These are phyloP conservation scores for Tinea pellionella DNA, from an alignment of 2,888 invertebrate genomes.

Conservation along the genomic window DNA sequence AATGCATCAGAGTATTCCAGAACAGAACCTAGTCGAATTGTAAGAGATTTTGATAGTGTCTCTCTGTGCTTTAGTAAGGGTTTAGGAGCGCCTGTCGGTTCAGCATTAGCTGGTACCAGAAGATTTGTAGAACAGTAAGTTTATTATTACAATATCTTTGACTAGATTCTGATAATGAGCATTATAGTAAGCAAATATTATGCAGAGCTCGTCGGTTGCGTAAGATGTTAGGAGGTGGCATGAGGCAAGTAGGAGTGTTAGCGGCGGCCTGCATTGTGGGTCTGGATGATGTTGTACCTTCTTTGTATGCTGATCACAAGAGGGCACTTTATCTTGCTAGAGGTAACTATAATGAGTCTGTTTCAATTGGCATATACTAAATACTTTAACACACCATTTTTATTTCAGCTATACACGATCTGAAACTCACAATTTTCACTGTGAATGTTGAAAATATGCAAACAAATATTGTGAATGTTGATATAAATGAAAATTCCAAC, in stretches of 20 bases:
- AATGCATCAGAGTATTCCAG: constrained; percentile 80
- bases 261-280: constrained; percentile 86
- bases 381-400: not conserved
- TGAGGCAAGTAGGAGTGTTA: constrained; percentile 85
- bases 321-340: constrained; percentile 70
- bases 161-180: not conserved
- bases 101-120: constrained; percentile 77
- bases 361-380: not conserved
- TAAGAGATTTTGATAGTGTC: constrained; percentile 77
- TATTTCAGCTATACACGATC: constrained; percentile 53
- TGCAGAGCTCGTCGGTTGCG: constrained; percentile 74
- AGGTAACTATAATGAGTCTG: constrained; percentile 54
- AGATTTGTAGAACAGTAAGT: constrained; percentile 73
- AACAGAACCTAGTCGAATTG: constrained; percentile 70
- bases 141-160: not conserved
- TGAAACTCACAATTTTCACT: constrained; percentile 57
- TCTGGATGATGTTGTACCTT: constrained; percentile 75
- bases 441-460: constrained; percentile 68
- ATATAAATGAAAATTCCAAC: constrained; percentile 52
- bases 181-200: not conserved
- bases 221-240: constrained; percentile 88
- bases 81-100: constrained; percentile 85
- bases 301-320: constrained; percentile 76
- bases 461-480: constrained; percentile 75
- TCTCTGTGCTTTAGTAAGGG: constrained; percentile 88